Evolutionary conservation across 2,888 invertebrate genomes (phyloP).

Genomic region (Acheta domesticus): DNA sequence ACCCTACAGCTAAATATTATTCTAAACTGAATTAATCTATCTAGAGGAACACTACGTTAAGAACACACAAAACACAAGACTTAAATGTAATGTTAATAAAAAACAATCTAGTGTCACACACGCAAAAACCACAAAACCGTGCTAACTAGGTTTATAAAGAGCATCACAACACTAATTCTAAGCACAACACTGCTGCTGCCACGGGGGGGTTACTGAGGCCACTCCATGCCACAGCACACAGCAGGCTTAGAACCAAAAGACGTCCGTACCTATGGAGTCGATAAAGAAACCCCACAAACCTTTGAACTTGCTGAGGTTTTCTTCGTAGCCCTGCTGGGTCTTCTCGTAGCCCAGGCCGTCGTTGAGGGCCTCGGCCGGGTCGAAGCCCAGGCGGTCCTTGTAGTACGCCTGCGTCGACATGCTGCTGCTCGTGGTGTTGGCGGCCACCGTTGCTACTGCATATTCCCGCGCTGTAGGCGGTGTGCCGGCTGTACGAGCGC

Average conservation of each 20-base stretch:
- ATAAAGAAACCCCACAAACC: constrained; percentile 88
- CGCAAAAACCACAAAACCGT: background rate
- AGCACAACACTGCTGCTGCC: background rate
- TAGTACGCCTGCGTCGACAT: constrained; percentile 89
- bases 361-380: constrained; percentile 76
- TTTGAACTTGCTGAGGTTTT: constrained; percentile 96
- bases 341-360: constrained; percentile 55
- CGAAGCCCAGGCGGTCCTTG: constrained; percentile 86
- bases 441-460: background rate
- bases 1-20: no score
- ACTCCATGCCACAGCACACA: constrained; percentile 43
- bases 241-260: constrained; percentile 42
- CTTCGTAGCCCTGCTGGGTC: constrained; percentile 78
- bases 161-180: constrained; percentile 7
- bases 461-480: background rate
- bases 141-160: background rate
- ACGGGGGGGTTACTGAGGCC: background rate
- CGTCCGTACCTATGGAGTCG: constrained; percentile 69
- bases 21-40: no score
- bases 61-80: no score
- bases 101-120: background rate
- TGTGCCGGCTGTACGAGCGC: background rate
- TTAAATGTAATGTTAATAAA: background rate
- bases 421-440: constrained; percentile 37
- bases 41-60: no score